Conservation (phyloP, 2,888 invertebrate genomes). For the Patella depressa region DNA sequence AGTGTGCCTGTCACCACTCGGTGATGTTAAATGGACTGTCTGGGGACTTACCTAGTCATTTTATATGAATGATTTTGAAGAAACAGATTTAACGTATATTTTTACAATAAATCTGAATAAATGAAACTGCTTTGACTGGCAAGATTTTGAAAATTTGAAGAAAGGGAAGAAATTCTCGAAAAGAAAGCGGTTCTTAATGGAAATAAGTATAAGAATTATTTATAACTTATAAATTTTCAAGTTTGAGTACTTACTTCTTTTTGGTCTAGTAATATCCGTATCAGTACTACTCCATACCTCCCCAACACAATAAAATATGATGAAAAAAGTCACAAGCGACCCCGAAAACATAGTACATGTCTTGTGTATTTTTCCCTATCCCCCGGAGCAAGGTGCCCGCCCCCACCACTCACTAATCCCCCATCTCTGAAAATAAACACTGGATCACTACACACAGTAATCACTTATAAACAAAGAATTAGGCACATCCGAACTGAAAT, state of each 20-base stretch:
- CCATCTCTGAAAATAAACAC: not conserved
- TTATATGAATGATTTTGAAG: no score
- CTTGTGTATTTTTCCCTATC: not conserved
- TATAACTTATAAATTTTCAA: no score
- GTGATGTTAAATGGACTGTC: no score
- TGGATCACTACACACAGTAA: not conserved
- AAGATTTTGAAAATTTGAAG: no score
- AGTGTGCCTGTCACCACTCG: no score
- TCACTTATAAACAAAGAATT: slow-evolving; percentile 2
- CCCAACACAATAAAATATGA: not conserved
- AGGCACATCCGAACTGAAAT: slow-evolving; percentile 2
- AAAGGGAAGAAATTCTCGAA: no score
- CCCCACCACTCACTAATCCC: not conserved
- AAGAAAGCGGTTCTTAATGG: no score
- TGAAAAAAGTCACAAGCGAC: slow-evolving; percentile 2
- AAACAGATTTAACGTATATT: no score
- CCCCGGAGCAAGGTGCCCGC: not conserved
- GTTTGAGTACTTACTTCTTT: not conserved
- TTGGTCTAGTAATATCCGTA: not conserved
- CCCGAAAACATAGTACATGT: slow-evolving; percentile 1
- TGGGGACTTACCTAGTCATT: no score
- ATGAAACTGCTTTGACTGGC: no score
- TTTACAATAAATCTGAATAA: no score
- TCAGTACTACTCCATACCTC: not conserved
- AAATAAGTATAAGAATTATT: no score